These are phyloP conservation scores for Amblyornis subalaris DNA, from an alignment of 2,113 vertebrate genomes.

Conservation along the genomic window DNA sequence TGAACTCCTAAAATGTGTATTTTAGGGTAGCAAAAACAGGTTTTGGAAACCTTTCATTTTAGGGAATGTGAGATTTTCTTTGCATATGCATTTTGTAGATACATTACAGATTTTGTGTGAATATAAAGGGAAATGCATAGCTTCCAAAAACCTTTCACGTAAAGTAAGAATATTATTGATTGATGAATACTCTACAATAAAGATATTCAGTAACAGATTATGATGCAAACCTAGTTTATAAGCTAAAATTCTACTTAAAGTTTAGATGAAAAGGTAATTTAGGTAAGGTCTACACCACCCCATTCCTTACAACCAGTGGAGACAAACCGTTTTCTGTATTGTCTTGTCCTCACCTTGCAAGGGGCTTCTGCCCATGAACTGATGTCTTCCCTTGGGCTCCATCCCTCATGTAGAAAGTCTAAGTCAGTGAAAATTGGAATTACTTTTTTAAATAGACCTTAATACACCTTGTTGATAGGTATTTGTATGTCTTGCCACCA, in stretches of 20 bases:
- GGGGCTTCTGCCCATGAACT: fast-evolving
- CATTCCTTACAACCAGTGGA: background rate
- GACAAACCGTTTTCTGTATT: background rate
- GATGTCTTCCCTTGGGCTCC: background rate
- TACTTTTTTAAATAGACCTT: background rate
- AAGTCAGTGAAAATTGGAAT: background rate
- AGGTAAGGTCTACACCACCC: background rate
- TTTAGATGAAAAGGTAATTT: background rate
- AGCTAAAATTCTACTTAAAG: background rate
- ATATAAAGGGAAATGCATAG: background rate
- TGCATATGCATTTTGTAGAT: background rate
- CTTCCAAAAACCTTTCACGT: background rate
- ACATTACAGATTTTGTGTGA: background rate
- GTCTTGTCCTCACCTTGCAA: background rate
- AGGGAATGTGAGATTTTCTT: background rate
- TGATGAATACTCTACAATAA: background rate
- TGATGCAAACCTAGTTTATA: background rate
- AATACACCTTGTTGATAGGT: background rate
- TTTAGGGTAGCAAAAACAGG: background rate
- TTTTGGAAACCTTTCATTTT: background rate
- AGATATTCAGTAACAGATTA: background rate
- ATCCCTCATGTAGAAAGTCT: background rate
- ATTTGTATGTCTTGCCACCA: background rate
- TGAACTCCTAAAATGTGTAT: background rate
- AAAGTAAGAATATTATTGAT: background rate